A percentile compares a stretch with the other conserved stretches of the same genome.
Evolutionary conservation across 2,888 invertebrate genomes (phyloP).

Genomic region (Drosophila cognata): DNA sequence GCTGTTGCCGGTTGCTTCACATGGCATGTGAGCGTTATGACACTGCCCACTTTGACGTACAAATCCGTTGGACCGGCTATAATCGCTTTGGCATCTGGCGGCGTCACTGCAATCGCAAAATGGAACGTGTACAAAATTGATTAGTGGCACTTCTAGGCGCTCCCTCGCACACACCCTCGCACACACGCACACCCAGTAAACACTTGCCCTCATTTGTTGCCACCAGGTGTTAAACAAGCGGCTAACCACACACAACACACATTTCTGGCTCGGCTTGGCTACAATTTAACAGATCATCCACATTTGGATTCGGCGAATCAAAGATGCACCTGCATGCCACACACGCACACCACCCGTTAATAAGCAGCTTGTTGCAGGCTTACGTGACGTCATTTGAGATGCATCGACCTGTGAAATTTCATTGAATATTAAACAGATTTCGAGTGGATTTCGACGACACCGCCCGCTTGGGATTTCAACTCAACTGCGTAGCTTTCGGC

Average conservation of each 20-base stretch:
- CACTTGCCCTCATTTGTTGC: neutral
- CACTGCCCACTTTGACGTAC: conserved; percentile 91
- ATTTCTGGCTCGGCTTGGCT: conserved; percentile 28
- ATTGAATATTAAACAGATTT: conserved; percentile 14
- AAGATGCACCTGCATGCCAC: conserved; percentile 36
- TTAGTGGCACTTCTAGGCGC: conserved; percentile 67
- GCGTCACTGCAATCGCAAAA: conserved; percentile 76
- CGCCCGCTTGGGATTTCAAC: neutral
- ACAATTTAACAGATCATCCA: conserved; percentile 30
- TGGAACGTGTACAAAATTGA: conserved; percentile 66
- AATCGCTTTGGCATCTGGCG: conserved; percentile 89
- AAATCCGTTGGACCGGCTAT: conserved; percentile 89
- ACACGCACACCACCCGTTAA: conserved; percentile 16
- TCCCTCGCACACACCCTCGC: conserved; percentile 16
- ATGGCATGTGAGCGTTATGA: conserved; percentile 89
- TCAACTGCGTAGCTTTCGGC: neutral
- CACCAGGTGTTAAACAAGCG: conserved; percentile 38
- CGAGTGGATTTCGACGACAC: conserved; percentile 1
- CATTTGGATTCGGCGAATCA: conserved; percentile 51
- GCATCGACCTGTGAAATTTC: conserved; percentile 7
- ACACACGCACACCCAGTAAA: neutral
- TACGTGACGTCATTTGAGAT: conserved; percentile 31
- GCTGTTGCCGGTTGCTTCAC: conserved; percentile 88
- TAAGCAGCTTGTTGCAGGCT: conserved; percentile 30
- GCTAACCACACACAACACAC: conserved; percentile 20